A percentile compares a stretch with the other conserved stretches of the same genome.
phyloP scores from a whole-genome alignment of 2,888 invertebrate genomes.

The Hirtodrosophila trivittata region DNA sequence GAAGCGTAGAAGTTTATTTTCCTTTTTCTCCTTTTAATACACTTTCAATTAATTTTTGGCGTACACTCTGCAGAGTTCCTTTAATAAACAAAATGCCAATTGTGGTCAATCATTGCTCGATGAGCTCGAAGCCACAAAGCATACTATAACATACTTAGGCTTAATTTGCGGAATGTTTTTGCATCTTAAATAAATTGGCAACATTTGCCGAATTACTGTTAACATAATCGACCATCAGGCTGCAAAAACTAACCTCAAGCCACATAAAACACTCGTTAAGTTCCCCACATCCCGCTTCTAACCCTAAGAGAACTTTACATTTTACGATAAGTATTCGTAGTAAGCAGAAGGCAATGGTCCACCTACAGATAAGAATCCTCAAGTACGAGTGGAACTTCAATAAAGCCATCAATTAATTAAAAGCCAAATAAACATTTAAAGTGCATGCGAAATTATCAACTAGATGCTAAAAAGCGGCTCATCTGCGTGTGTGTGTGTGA shows the following conservation, averaged over 20 bases:
- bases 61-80: not conserved
- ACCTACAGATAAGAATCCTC: not conserved
- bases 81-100: not conserved
- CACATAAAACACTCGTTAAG: constrained; percentile 17
- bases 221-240: not conserved
- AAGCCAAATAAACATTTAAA: constrained; percentile 33
- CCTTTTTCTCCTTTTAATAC: constrained; percentile 53
- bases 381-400: constrained; percentile 10
- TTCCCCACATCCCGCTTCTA: not conserved
- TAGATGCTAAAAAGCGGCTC: constrained; percentile 40
- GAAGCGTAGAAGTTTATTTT: constrained; percentile 19
- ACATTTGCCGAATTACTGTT: not conserved
- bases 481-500: too few species aligned
- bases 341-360: not conserved
- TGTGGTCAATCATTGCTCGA: not conserved
- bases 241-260: constrained; percentile 1
- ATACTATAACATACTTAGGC: too few species aligned
- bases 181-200: not conserved
- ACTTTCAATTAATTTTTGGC: constrained; percentile 73
- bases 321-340: constrained; percentile 11
- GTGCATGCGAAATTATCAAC: constrained; percentile 52
- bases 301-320: not conserved
- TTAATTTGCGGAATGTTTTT: not conserved
- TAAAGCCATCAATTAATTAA: constrained; percentile 65
- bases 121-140: not conserved